Percentiles rank a stretch among this genome's conserved stretches.
Conservation (phyloP, 2,797 vertebrate genomes). For the Enteromius viviparus region DNA sequence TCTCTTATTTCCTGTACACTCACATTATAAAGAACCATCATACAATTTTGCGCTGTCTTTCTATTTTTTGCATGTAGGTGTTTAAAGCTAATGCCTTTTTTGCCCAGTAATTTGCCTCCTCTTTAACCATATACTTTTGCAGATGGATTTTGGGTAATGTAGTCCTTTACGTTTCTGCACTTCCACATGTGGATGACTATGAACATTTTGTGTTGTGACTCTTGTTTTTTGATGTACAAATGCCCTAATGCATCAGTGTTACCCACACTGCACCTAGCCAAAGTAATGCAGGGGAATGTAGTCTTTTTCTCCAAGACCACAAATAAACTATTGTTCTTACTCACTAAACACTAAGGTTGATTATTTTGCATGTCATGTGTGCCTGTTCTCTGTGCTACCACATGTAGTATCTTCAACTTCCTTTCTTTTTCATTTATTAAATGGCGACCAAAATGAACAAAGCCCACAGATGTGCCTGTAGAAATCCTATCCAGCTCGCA, state of each 20-base stretch:
- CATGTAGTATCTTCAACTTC: neutral
- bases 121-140: slow-evolving; percentile 73
- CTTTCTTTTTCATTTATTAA: neutral
- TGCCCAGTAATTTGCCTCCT: slow-evolving; percentile 61
- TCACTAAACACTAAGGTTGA: slow-evolving; percentile 50
- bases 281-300: slow-evolving; percentile 64
- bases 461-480: neutral
- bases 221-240: slow-evolving; percentile 68
- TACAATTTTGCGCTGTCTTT: slow-evolving; percentile 56
- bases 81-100: slow-evolving; percentile 70
- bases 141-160: slow-evolving; percentile 68
- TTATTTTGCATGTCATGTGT: slow-evolving; percentile 40
- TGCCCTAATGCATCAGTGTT: slow-evolving; percentile 76
- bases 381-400: neutral
- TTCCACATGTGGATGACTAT: slow-evolving; percentile 72
- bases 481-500: neutral
- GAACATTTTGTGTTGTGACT: slow-evolving; percentile 72
- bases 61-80: slow-evolving; percentile 57
- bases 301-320: slow-evolving; percentile 63
- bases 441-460: neutral
- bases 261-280: slow-evolving; percentile 73
- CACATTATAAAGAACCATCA: slow-evolving; percentile 62
- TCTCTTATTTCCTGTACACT: slow-evolving; percentile 42
- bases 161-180: slow-evolving; percentile 71
- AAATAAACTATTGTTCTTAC: slow-evolving; percentile 66